Evolutionary conservation across 1,140 invertebrate genomes (phyloP).

Genomic region (Zaprionus lachaisei): DNA sequence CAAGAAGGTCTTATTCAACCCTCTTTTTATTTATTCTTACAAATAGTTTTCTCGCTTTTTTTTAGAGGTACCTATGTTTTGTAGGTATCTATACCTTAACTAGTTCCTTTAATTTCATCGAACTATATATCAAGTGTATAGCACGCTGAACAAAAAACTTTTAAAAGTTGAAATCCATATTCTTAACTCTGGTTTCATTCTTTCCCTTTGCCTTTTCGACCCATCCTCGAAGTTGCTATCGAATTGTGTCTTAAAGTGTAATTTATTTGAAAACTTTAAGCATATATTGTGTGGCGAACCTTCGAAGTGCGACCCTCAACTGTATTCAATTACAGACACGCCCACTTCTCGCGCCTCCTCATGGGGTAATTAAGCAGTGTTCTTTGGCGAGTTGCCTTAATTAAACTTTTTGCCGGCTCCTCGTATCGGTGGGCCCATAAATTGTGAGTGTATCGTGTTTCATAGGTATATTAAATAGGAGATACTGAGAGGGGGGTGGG

Average conservation of each 20-base stretch:
- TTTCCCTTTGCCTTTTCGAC: background rate
- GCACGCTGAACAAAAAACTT: too few species aligned
- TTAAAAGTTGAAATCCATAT: too few species aligned
- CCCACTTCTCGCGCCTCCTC: background rate
- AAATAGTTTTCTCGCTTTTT: too few species aligned
- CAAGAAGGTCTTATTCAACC: too few species aligned
- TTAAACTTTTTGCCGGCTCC: constrained; percentile 28
- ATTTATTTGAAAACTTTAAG: constrained; percentile 1
- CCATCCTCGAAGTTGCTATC: background rate
- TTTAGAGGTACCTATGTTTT: too few species aligned
- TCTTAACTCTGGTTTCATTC: background rate
- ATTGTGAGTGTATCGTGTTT: constrained; percentile 23
- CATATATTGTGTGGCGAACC: background rate
- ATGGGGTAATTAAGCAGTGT: constrained; percentile 21
- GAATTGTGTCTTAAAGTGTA: background rate
- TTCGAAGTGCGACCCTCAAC: background rate
- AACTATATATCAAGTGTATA: too few species aligned
- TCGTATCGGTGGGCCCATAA: constrained; percentile 4
- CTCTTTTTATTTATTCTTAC: too few species aligned
- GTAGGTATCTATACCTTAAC: too few species aligned
- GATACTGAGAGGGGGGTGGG: background rate
- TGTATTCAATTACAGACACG: constrained; percentile 24
- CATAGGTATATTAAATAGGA: background rate
- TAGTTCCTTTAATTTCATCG: too few species aligned
- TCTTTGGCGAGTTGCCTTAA: constrained; percentile 27